Percentiles rank a stretch among this genome's conserved stretches.
phyloP scores from a whole-genome alignment of 1,140 invertebrate species.

The Panagrolaimus sp. region DNA sequence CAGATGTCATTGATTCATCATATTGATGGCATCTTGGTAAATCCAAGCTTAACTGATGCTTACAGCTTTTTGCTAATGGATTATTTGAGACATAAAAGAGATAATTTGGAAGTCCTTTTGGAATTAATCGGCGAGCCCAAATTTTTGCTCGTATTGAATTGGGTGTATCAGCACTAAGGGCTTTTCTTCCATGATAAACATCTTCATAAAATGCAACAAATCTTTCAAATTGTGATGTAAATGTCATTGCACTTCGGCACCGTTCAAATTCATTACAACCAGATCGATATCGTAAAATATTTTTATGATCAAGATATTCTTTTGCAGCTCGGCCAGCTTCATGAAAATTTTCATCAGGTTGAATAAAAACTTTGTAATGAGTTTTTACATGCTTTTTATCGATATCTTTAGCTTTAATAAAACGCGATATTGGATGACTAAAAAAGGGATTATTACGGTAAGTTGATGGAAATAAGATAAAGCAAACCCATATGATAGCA shows the following conservation, averaged over 20 bases:
- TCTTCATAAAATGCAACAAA: conserved; percentile 10
- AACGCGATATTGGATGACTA: not conserved
- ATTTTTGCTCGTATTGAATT: conserved; percentile 1
- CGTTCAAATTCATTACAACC: not conserved
- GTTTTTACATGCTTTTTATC: not conserved
- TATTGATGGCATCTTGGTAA: conserved; percentile 97
- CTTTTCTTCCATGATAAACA: not conserved
- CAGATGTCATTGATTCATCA: conserved; percentile 87
- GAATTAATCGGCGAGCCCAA: not conserved
- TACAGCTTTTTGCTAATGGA: not conserved
- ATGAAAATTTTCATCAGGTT: not conserved
- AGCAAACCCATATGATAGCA: not conserved
- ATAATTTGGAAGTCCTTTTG: not conserved
- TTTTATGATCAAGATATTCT: conserved; percentile 6
- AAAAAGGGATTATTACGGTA: too few relatives aligned
- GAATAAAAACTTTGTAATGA: conserved; percentile 8
- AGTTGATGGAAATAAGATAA: too few relatives aligned
- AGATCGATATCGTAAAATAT: not conserved
- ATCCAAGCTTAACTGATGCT: conserved; percentile 66
- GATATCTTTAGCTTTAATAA: not conserved
- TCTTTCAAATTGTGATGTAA: conserved; percentile 14
- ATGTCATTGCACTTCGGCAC: conserved; percentile 6
- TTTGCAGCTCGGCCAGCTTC: conserved; percentile 9
- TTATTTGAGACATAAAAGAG: conserved; percentile 5
- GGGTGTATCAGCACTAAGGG: not conserved